Percentiles rank a stretch among this genome's conserved stretches.
phyloP scores from a whole-genome alignment of 2,113 vertebrate genomes.

The Xenopus laevis region DNA sequence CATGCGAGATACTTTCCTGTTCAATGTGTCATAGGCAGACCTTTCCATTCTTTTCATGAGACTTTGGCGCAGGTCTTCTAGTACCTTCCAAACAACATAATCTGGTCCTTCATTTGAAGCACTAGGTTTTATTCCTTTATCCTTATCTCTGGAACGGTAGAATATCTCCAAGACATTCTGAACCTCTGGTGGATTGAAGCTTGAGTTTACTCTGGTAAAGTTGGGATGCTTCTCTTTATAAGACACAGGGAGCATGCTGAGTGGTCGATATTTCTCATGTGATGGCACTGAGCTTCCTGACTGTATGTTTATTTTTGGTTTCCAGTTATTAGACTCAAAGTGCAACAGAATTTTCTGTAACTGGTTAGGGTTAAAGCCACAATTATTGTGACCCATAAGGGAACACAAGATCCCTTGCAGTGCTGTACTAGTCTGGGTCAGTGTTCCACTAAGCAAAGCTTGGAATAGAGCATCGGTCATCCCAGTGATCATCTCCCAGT shows the following conservation, averaged over 20 bases:
- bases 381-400: conserved; percentile 71
- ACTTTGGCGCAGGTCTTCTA: conserved; percentile 67
- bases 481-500: conserved; percentile 76
- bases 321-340: conserved; percentile 78
- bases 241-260: conserved; percentile 62
- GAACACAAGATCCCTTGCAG: conserved; percentile 73
- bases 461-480: conserved; percentile 73
- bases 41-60: conserved; percentile 75
- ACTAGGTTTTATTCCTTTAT: conserved; percentile 43
- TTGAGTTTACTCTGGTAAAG: conserved; percentile 46
- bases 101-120: conserved; percentile 57
- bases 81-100: conserved; percentile 67
- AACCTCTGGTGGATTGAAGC: conserved; percentile 57
- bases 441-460: conserved; percentile 71
- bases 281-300: conserved; percentile 50
- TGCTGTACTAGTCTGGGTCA: conserved; percentile 66
- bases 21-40: conserved; percentile 75
- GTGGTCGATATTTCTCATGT: conserved; percentile 64
- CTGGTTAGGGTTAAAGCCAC: conserved; percentile 71
- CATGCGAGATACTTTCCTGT: conserved; percentile 72
- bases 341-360: conserved; percentile 70
- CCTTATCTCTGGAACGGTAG: conserved; percentile 58
- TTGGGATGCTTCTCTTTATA: conserved; percentile 50
- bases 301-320: conserved; percentile 73
- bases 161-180: conserved; percentile 70